These are phyloP conservation scores for Notothenia coriiceps DNA, from an alignment of 2,113 vertebrate species.

Conservation along the genomic window DNA sequence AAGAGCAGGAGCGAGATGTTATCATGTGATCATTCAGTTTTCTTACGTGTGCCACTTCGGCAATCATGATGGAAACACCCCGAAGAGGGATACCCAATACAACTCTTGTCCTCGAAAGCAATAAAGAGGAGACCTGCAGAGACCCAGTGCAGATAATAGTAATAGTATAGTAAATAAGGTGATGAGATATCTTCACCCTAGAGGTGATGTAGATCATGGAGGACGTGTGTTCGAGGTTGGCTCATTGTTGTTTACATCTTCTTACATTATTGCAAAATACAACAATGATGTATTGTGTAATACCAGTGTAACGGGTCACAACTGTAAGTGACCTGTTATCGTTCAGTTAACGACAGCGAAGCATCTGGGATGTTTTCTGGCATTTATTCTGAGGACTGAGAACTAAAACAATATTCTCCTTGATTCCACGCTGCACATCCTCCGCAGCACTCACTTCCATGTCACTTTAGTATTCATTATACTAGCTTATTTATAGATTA, in stretches of 20 bases:
- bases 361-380: too few relatives aligned
- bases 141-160: slow-evolving; percentile 5
- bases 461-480: too few relatives aligned
- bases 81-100: slow-evolving; percentile 59
- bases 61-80: slow-evolving; percentile 49
- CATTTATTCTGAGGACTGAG: too few relatives aligned
- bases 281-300: neutral
- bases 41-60: slow-evolving; percentile 22
- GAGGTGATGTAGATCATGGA: slow-evolving; percentile 10
- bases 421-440: too few relatives aligned
- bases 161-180: slow-evolving; percentile 43
- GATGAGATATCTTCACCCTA: slow-evolving; percentile 20
- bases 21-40: slow-evolving; percentile 63
- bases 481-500: too few relatives aligned
- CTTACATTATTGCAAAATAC: neutral
- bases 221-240: neutral
- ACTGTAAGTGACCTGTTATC: too few relatives aligned
- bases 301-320: too few relatives aligned
- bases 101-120: slow-evolving; percentile 24
- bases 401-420: too few relatives aligned
- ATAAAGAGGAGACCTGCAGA: slow-evolving; percentile 29
- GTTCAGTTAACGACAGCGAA: too few relatives aligned
- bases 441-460: too few relatives aligned
- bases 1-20: slow-evolving; percentile 54
- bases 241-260: slow-evolving; percentile 1